Base-by-base conservation (phyloP, 2,113 vertebrate genomes). In the Gadus macrocephalus region DNA sequence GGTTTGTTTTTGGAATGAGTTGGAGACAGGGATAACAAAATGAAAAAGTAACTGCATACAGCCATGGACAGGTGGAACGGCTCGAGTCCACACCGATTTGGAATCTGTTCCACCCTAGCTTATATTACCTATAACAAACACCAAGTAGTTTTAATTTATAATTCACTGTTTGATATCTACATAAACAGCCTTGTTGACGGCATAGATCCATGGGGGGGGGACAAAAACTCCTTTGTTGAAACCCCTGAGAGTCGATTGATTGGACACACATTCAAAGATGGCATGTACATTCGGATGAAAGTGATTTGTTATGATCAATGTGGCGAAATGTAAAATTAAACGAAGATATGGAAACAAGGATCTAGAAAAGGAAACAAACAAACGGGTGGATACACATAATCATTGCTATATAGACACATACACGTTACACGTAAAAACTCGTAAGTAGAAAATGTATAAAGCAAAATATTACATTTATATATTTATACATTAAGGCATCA, bases 381-480 rank as follows among this genome's bases (percentile, higher is more conserved):
- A 70, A 83, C 17, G 63, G 71, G 64, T 64, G 61, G 35, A 76
- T 78, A 85, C 74, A 80, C 71, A 74, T 42, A 74, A 31, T 17
- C 69, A 66, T 75, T 69, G 67, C 58, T 75, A 78, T 73, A 72
- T 58, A 72, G 73, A 78, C 70, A 58, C 55, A 58, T 58, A n/a
- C 69, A 83, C 75, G 85, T 69, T 67, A 82, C 77, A 83, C 62
- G 77, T 64, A 77, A 79, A 81, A 76, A 76, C 67, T 75, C 64
- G 84, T 81, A 81, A 83, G 81, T 87, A 84, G 66, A 86, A 88
- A 87, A 89, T 87, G 77, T 84, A 85, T 85, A 87, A 85, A 88
- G 81, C 72, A 78, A 86, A 89, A 83, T 81, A 71, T 79, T 84
- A 80, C 82, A 78, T 85, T 85, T 84, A 78, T 84, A 87, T 85